Percentiles rank a stretch among this genome's conserved stretches.
Conservation (phyloP, 2,113 vertebrate genomes). For the Thunnus maccoyii region DNA sequence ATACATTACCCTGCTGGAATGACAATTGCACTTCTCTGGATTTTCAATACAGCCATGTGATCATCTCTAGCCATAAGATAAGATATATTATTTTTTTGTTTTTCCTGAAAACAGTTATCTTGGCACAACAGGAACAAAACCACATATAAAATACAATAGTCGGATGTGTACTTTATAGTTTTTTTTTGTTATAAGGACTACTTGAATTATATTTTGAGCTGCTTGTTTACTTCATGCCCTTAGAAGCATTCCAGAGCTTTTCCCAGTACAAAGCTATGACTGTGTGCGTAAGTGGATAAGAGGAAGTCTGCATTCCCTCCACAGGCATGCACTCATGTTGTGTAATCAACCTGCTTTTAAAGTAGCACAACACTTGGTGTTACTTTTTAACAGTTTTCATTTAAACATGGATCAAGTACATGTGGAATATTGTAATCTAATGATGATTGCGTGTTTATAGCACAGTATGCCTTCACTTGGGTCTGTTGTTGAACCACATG, state of each 20-base stretch:
- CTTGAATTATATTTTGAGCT: conserved; percentile 73
- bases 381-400: conserved; percentile 12
- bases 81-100: neutral
- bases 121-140: neutral
- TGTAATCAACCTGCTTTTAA: conserved; percentile 78
- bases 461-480: too few relatives aligned
- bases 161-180: conserved; percentile 34
- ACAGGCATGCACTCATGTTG: conserved; percentile 78
- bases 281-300: conserved; percentile 85
- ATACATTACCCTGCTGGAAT: conserved; percentile 27
- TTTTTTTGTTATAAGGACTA: conserved; percentile 29
- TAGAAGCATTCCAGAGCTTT: conserved; percentile 81
- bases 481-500: conserved; percentile 11
- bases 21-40: neutral
- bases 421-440: conserved; percentile 2
- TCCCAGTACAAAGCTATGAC: conserved; percentile 82
- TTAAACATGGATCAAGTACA: neutral
- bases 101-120: conserved; percentile 19
- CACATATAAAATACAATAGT: conserved; percentile 8
- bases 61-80: neutral
- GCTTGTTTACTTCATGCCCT: conserved; percentile 79
- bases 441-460: neutral
- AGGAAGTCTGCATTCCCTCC: conserved; percentile 85
- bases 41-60: neutral
- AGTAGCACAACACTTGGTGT: conserved; percentile 49